A percentile compares a stretch with the other conserved stretches of the same genome.
Evolutionary conservation across 2,113 vertebrate genomes (phyloP).

Genomic region (Pungitius pungitius): DNA sequence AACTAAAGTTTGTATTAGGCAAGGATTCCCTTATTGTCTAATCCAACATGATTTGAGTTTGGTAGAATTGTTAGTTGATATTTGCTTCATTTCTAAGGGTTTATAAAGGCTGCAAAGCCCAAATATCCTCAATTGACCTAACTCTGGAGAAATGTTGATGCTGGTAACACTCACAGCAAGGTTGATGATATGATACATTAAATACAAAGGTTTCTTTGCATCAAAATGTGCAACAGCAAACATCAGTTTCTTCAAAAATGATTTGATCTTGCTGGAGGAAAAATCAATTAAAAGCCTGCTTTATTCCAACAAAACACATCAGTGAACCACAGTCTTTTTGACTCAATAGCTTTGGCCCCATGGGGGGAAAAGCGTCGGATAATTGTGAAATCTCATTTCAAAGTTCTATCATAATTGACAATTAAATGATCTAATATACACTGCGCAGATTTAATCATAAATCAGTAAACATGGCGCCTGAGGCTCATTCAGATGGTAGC

Average conservation of each 20-base stretch:
- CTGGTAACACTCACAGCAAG: neutral
- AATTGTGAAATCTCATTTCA: conserved; percentile 64
- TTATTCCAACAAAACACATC: conserved; percentile 49
- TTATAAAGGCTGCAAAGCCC: conserved; percentile 53
- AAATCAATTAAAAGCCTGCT: conserved; percentile 55
- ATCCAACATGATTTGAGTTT: conserved; percentile 56
- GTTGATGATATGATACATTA: neutral
- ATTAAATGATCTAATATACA: conserved; percentile 56
- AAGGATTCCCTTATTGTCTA: conserved; percentile 43
- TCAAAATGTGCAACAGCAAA: neutral
- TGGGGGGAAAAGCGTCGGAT: conserved; percentile 47
- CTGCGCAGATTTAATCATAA: conserved; percentile 59
- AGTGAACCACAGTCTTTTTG: conserved; percentile 50
- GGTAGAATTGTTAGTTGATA: conserved; percentile 54
- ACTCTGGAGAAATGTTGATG: conserved; percentile 37
- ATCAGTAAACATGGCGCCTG: conserved; percentile 51
- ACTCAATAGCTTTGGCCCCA: conserved; percentile 49
- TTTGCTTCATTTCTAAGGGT: conserved; percentile 59
- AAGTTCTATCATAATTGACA: conserved; percentile 60
- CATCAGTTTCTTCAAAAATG: conserved; percentile 10
- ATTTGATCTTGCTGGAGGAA: conserved; percentile 38
- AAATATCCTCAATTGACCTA: conserved; percentile 56
- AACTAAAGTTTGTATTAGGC: conserved; percentile 27
- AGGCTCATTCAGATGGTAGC: conserved; percentile 46
- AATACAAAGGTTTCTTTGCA: neutral